Percentiles rank a stretch among this genome's conserved stretches.
Evolutionary conservation across 2,797 vertebrate genomes (phyloP).

Genomic region (Pantherophis vulpinus): DNA sequence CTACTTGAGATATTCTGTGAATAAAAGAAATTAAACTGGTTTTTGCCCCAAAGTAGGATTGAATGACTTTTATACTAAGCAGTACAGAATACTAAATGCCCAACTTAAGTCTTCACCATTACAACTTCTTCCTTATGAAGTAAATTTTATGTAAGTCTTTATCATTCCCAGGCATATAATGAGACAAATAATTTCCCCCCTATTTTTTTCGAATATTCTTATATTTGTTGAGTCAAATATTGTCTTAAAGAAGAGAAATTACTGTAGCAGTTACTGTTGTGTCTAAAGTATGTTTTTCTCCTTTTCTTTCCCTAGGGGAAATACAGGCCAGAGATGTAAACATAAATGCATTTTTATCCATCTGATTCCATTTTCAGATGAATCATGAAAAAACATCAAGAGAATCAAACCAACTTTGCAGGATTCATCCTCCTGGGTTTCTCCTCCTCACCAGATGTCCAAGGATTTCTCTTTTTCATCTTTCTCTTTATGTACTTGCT

Average conservation of each 20-base stretch:
- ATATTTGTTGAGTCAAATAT: neutral
- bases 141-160: neutral
- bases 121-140: neutral
- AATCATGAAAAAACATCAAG: neutral
- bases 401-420: neutral
- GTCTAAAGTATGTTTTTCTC: neutral
- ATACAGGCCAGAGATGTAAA: neutral
- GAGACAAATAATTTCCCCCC: neutral
- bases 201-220: neutral
- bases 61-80: neutral
- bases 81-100: neutral
- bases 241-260: neutral
- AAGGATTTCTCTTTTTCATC: conserved; percentile 22
- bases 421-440: conserved; percentile 12
- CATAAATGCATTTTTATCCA: neutral
- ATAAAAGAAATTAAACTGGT: too few species aligned
- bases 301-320: neutral
- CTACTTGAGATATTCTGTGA: too few species aligned
- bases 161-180: neutral
- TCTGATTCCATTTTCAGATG: neutral
- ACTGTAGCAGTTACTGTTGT: neutral
- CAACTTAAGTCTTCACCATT: neutral
- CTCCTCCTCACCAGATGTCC: neutral
- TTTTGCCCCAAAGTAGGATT: neutral
- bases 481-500: conserved; percentile 47